phyloP scores from a whole-genome alignment of 2,888 invertebrate species.

The Diarsia rubi region DNA sequence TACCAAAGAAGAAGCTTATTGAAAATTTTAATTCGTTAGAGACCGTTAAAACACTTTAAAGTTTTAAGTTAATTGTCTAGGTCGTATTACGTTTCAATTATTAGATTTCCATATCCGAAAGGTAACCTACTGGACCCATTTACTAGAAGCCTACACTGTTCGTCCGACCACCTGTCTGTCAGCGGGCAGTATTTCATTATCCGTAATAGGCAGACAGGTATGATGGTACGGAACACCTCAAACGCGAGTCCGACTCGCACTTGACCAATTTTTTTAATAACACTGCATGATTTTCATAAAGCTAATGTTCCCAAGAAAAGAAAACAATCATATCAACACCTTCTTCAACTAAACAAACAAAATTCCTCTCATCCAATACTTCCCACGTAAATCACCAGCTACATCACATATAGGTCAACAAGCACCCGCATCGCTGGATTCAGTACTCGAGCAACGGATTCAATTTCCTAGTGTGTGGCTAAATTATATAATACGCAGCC shows the following conservation, averaged over 20 bases:
- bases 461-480: conserved; percentile 67
- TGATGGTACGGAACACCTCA: no score
- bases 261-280: not conserved
- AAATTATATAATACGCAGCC: conserved; percentile 67
- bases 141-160: no score
- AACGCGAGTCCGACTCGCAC: no score
- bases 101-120: no score
- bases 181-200: no score
- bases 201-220: no score
- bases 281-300: not conserved
- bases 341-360: conserved; percentile 18
- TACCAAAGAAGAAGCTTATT: not conserved
- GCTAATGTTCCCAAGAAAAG: not conserved
- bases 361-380: conserved; percentile 9
- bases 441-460: conserved; percentile 55
- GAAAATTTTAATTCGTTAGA: not conserved
- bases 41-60: not conserved
- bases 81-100: not conserved
- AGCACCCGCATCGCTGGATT: conserved; percentile 53
- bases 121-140: no score
- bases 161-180: no score
- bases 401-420: conserved; percentile 48
- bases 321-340: not conserved
- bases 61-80: not conserved
- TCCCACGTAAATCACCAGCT: conserved; percentile 50